Evolutionary conservation across 2,888 invertebrate genomes (phyloP), one percentile per base, ranked within the genome.

Genomic region (Lochmaea crataegi): DNA sequence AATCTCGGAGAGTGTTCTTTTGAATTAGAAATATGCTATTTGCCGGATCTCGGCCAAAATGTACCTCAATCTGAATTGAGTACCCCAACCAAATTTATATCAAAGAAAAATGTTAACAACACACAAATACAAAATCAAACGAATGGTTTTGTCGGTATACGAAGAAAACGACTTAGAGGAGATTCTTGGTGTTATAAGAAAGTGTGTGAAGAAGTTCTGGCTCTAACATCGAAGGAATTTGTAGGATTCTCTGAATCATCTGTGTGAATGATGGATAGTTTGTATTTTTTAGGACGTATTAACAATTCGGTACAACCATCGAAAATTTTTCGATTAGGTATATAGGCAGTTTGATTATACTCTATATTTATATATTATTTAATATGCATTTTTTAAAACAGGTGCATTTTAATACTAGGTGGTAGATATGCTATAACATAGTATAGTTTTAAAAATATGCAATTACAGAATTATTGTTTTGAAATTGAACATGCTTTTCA

Each of bases 151-250:
- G 90, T 91, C 5, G 94, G 93, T 41, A 91, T 94, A 71, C 88
- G 91, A 69, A 88, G 94, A 71, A 94, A 94, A 83, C 87, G 94
- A 48, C 89, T 94, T 58, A 92, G 91, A 83, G 94, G 94, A 0
- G 93, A 94, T 83, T 91, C 92, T 1, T 94, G 94, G 93, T 91
- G 92, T 77, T 95, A 95, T 86, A 94, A 94, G 84, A 90, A 90
- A 77, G 90, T 94, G 45, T 94, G 94, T 84, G 94, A 94, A 85
- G 91, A 94, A 84, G 90, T 94, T 38, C 84, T 91, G 38, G 89
- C 90, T 7, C 83, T 91, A 70, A 89, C 90, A 60, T 86, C 87
- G 11, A 82, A 81, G 6, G 84, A 83, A 45, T 80, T 84, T 51
- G 80, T 79, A 66, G 71, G 45, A 66, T 68, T 75, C 68, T 68